Base-by-base conservation (phyloP, 2,888 invertebrate species). In the Bruchidius siliquastri region DNA sequence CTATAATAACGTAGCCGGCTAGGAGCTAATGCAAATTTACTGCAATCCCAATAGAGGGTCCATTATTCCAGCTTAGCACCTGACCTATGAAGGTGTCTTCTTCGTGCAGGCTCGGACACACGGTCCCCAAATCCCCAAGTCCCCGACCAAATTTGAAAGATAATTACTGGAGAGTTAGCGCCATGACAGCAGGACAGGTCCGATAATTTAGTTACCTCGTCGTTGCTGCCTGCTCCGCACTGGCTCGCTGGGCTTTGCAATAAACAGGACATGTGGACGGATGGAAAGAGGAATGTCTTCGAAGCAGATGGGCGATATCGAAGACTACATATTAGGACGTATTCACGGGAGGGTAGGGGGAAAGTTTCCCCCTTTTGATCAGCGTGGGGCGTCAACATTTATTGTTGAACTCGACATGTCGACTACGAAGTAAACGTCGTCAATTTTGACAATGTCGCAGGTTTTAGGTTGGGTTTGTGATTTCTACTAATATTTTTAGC, bases 61-160 rank as follows among this genome's bases (percentile, higher is more conserved):
- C 74, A 75, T 78, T 78, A 78, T 78, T 78, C 75, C 75, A 77
- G 74, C 74, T 78, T 78, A 76, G 71, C 78, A 78, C 78, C 78
- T 78, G 78, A 77, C 77, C 78, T 78, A 77, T 72, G 76, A 75
- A 81, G 79, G 80, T 80, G 79, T 71, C 71, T 71, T 71, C 26
- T 32, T 71, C 69, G 20, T 74, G 74, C 74, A 74, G 13, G 49
- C 49, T 13, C 74, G 74, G 76, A 49, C 49, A 76, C 77, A 74
- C 76, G 76, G 75, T 72, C 73, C 74, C 72, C 73, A 79, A 80
- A 78, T 86, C 85, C 85, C 85, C 76, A 81, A 82, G 81, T 85
- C 86, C 86, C 86, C 79, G 80, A 83, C 82, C 86, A 83, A 86
- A 86, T 86, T 85, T 85, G 83, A 84, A 84, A 86, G 85, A 86